Base-by-base conservation (phyloP, 2,113 vertebrate species). In the Zosterops borbonicus region DNA sequence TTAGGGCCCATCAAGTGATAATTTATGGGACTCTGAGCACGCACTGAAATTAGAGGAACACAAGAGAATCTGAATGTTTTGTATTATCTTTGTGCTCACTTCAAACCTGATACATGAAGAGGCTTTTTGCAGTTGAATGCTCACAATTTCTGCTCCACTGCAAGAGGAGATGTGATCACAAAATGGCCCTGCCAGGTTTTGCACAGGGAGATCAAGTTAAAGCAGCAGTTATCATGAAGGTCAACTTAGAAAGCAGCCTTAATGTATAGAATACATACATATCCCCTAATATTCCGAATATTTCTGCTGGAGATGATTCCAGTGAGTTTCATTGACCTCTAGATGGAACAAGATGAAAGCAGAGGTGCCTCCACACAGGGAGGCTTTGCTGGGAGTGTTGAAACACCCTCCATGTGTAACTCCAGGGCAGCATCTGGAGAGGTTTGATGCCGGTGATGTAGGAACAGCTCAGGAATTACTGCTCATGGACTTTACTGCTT, bases 11-110 rank as follows among this genome's bases (percentile, higher is more conserved):
- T 71, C 56, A 56, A 47, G 49, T 52, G 87, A 56, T 65, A 68
- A 85, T 75, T 91, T 49, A 56, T 81, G 74, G 74, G 60, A 41
- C 55, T 53, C 58, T 63, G 44, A 93, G 79, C 49, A 88, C 44
- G 79, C 49, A 88, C 44, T n/a, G 62, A 68, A 87, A 62, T 88
- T 49, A 21, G 7, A 49, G 20, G 62, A 87, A 52, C 71, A 62
- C 21, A 64, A 80, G 63, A 49, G 39, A 77, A 64, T 76, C 44
- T 79, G 69, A 37, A 41, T 46, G 62, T 37, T 84, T 71, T 56
- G 17, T 52, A 20, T 92, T 87, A 80, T 81, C 60, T 73, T 53
- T 46, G 60, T 82, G 41, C 53, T 89, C 31, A 18, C 62, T 90
- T 81, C 58, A 89, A 90, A 81, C 12, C 59, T 79, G 69, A 87